A percentile compares a stretch with the other conserved stretches of the same genome.
Evolutionary conservation across 2,888 invertebrate genomes (phyloP).

Genomic region (Eledona agricola): DNA sequence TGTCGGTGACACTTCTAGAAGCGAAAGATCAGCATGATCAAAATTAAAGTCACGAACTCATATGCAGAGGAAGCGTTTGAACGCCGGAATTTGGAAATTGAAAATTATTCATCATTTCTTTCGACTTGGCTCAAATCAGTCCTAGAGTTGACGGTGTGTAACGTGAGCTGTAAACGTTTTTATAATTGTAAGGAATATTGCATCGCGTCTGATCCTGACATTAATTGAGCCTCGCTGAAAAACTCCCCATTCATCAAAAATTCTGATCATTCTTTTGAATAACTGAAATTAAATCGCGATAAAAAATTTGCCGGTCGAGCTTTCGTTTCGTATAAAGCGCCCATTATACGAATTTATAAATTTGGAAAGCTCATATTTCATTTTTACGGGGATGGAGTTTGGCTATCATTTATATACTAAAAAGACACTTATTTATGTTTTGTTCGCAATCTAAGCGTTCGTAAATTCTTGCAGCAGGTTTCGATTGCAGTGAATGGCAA

Average conservation of each 20-base stretch:
- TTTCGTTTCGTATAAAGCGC: constrained; percentile 1
- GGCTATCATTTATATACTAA: constrained; percentile 9
- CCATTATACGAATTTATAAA: constrained; percentile 15
- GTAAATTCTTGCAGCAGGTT: too few relatives aligned
- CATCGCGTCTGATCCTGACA: constrained; percentile 21
- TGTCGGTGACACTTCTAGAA: constrained; percentile 36
- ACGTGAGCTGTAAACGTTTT: constrained; percentile 16
- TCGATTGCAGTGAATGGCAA: too few relatives aligned
- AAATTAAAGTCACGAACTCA: constrained; percentile 44
- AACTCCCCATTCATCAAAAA: constrained; percentile 19
- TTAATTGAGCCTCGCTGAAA: constrained; percentile 17
- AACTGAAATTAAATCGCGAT: constrained; percentile 9
- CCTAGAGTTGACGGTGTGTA: background rate
- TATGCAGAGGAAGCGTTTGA: constrained; percentile 40
- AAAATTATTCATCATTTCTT: constrained; percentile 44
- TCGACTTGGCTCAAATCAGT: constrained; percentile 3
- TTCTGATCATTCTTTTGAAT: constrained; percentile 8
- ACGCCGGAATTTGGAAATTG: constrained; percentile 40
- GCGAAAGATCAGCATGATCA: constrained; percentile 32
- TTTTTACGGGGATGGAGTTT: constrained; percentile 13
- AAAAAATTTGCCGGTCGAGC: constrained; percentile 1
- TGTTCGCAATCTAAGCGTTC: constrained; percentile 1
- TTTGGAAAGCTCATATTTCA: constrained; percentile 13
- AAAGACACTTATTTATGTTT: constrained; percentile 17
- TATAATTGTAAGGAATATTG: constrained; percentile 22